phyloP scores from a whole-genome alignment of 2,888 invertebrate genomes.

The Cataglyphis rosenhaueri region DNA sequence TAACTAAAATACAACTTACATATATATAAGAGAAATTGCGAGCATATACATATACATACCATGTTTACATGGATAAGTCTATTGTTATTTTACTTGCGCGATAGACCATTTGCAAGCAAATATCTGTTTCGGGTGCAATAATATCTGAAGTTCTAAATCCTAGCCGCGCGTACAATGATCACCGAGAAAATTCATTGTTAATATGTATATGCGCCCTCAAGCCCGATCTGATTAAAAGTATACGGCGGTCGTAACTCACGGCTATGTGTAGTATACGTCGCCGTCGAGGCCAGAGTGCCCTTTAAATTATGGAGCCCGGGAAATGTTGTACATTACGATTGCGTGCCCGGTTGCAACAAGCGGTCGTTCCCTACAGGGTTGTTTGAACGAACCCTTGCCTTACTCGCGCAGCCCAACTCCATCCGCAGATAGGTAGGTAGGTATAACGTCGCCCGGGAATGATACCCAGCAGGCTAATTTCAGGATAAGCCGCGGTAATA shows the following conservation, averaged over 20 bases:
- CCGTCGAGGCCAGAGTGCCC: constrained; percentile 13
- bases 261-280: background rate
- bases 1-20: background rate
- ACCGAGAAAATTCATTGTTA: background rate
- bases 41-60: background rate
- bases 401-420: background rate
- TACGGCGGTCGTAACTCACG: constrained; percentile 5
- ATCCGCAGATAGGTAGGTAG: background rate
- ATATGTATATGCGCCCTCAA: constrained; percentile 29
- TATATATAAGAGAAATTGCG: background rate
- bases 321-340: constrained; percentile 45
- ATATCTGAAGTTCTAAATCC: background rate
- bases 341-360: constrained; percentile 39
- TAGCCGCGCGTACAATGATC: background rate
- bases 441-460: constrained; percentile 18
- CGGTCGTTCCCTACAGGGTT: constrained; percentile 33
- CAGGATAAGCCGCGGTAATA: constrained; percentile 44
- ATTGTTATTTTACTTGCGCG: background rate
- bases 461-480: constrained; percentile 48
- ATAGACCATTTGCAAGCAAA: background rate
- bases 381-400: constrained; percentile 38
- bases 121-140: background rate
- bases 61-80: background rate
- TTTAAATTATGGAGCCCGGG: constrained; percentile 48
- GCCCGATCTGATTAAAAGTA: constrained; percentile 40